phyloP scores from a whole-genome alignment of 2,888 invertebrate species.

The Harpalus rufipes region DNA sequence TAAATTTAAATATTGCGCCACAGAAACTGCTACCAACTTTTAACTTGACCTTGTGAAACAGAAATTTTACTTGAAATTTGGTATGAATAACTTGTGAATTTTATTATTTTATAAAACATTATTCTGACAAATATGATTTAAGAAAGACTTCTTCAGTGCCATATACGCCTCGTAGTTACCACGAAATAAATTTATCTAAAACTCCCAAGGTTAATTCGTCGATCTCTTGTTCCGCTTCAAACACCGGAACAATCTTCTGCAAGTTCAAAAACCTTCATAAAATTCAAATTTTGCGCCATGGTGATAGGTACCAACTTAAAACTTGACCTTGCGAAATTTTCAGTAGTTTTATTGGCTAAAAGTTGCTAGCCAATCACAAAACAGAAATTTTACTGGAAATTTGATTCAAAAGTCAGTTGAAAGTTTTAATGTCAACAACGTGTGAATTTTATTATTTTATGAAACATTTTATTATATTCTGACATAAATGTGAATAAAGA shows the following conservation, averaged over 20 bases:
- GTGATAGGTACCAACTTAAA: neutral
- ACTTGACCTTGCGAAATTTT: neutral
- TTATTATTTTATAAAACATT: too few species aligned
- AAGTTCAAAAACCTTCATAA: conserved; percentile 78
- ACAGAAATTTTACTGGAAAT: conserved; percentile 46
- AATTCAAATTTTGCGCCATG: neutral
- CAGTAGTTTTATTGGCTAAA: neutral
- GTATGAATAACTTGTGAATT: too few species aligned
- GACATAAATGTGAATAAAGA: conserved; percentile 34
- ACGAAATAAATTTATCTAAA: conserved; percentile 37
- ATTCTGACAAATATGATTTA: too few species aligned
- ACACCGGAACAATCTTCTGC: conserved; percentile 80
- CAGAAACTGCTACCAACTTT: neutral
- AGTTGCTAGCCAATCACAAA: conserved; percentile 11
- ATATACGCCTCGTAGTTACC: conserved; percentile 69
- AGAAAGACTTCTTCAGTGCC: too few species aligned
- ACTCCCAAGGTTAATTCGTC: conserved; percentile 74
- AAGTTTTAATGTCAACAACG: conserved; percentile 23
- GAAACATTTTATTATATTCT: conserved; percentile 14
- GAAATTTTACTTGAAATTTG: conserved; percentile 54
- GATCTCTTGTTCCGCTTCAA: conserved; percentile 72
- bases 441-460: conserved; percentile 3
- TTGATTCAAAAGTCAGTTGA: conserved; percentile 37
- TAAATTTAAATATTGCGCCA: neutral
- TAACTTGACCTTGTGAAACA: neutral